phyloP scores from a whole-genome alignment of 2,888 invertebrate genomes.

The Hypercompe scribonia region DNA sequence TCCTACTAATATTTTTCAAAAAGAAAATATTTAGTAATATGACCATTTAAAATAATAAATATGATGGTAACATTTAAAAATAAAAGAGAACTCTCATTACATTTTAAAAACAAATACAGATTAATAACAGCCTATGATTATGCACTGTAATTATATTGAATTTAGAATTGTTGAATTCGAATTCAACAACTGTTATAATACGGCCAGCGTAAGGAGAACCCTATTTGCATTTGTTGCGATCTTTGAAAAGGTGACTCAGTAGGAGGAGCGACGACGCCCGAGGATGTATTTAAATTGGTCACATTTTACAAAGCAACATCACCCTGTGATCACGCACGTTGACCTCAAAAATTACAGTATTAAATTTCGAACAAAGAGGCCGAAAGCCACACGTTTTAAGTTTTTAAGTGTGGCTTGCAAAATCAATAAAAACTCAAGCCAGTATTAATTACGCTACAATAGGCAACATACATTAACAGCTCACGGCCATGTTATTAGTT shows the following conservation, averaged over 20 bases:
- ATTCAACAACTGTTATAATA: conserved; percentile 75
- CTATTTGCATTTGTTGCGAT: conserved; percentile 44
- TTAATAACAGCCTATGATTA: conserved; percentile 69
- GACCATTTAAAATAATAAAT: conserved; percentile 56
- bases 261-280: conserved; percentile 46
- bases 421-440: conserved; percentile 63
- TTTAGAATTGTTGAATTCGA: conserved; percentile 68
- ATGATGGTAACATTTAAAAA: conserved; percentile 57
- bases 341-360: conserved; percentile 75
- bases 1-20: background rate
- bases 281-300: conserved; percentile 67
- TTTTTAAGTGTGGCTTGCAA: conserved; percentile 58
- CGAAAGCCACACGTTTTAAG: conserved; percentile 61
- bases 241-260: conserved; percentile 56
- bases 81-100: conserved; percentile 61
- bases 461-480: conserved; percentile 72
- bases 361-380: conserved; percentile 68
- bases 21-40: conserved; percentile 18
- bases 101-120: conserved; percentile 71
- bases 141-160: conserved; percentile 69
- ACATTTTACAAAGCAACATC: conserved; percentile 66
- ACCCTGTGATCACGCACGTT: conserved; percentile 65
- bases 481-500: conserved; percentile 69
- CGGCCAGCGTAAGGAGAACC: conserved; percentile 58
- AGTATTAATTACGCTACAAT: conserved; percentile 68